Evolutionary conservation across 2,113 vertebrate species (phyloP).

Genomic region (Hoplias malabaricus): DNA sequence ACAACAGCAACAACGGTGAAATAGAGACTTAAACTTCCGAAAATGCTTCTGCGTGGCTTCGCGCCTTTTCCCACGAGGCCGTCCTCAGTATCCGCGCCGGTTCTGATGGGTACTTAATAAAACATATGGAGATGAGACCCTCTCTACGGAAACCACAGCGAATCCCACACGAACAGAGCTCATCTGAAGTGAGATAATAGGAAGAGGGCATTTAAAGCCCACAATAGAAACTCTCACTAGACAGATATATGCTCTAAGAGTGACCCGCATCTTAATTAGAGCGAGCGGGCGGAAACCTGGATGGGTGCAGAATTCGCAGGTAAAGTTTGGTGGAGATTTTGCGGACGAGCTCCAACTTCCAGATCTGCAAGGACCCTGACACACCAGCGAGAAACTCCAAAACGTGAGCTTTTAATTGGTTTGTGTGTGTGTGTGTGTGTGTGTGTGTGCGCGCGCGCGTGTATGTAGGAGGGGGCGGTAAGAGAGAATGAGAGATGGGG

Average conservation of each 20-base stretch:
- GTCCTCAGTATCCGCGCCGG: constrained; percentile 21
- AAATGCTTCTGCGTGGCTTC: neutral
- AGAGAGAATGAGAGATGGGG: constrained; percentile 15
- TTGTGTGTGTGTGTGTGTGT: neutral
- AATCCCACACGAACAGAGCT: neutral
- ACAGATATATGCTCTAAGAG: neutral
- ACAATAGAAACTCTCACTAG: too few relatives aligned
- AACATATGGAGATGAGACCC: constrained; percentile 57
- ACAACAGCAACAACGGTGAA: neutral
- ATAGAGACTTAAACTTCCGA: neutral
- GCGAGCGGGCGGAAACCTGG: neutral
- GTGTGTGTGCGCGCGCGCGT: neutral
- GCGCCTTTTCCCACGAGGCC: neutral
- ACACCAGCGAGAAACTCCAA: neutral
- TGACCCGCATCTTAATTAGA: neutral
- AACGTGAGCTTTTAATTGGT: constrained; percentile 5
- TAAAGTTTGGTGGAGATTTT: too few relatives aligned
- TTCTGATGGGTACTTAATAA: constrained; percentile 48
- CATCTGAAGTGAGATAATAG: neutral
- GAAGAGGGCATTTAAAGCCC: neutral
- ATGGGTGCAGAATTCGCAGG: too few relatives aligned
- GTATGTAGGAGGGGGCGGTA: neutral
- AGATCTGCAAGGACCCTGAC: too few relatives aligned
- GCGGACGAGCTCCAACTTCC: neutral
- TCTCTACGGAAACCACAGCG: constrained; percentile 53